Evolutionary conservation across 1,140 invertebrate species (phyloP), one percentile per base, ranked within the genome.

Genomic region (Notospermus geniculatus): DNA sequence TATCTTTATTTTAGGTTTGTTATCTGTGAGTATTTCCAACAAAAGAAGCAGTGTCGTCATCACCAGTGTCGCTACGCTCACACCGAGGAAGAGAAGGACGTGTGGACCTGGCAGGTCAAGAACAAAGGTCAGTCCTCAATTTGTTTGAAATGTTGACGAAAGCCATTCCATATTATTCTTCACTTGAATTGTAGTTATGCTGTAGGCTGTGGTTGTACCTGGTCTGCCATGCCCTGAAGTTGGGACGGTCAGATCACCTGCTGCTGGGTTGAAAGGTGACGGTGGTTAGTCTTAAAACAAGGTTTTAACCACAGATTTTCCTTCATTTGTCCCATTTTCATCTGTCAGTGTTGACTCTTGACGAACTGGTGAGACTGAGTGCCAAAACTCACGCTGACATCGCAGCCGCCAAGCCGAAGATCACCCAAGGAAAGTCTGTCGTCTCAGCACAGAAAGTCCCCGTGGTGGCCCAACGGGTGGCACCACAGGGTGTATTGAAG

Each of bases 61-160:
- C 2, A 83, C n/a, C 88, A 88, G 67, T 97, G 93, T 78, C 93
- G 91, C 1, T 95, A 93, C 84, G 92, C 92, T 22, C 93, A 97
- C 79, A 91, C 89, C 23, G 88, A 91, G 61, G 90, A 93, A 67
- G 93, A 97, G 79, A 82, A 93, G 15, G 91, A 94, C 1, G 61
- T 75, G 0, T 80, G 78, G 78, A 36, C 28, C 15, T 68, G 66
- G 66, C 62, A 63, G 64, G 55, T 41, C 4, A 28, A 11, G 1
- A 68, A 63, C 36, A 62, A 63, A 17, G 57, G 63, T 66, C 39
- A 56, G 60, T 29, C 13, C 1, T 19, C 19, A 43, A 43, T 19
- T 11, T n/a, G n/a, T n/a, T n/a, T n/a, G n/a, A n/a, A n/a, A n/a
- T n/a, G n/a, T n/a, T n/a, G n/a, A n/a, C n/a, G n/a, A n/a, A n/a